Evolutionary conservation across 2,888 invertebrate genomes (phyloP), one percentile per base, ranked within the genome.

Genomic region (Neelides folsomi): DNA sequence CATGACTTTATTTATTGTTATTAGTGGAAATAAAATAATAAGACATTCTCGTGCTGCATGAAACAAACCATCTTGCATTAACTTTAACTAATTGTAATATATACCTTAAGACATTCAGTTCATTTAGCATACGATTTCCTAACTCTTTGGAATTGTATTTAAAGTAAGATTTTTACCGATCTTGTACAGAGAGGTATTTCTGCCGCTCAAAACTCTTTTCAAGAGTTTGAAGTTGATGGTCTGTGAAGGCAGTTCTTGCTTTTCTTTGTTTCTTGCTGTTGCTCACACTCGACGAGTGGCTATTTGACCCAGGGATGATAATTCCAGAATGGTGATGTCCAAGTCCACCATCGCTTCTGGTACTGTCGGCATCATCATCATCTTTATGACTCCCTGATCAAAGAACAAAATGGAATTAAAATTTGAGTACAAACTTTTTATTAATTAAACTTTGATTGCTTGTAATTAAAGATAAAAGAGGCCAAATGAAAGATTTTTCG

Each of bases 241-340:
- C 98, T 41, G 97, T 97, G 77, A 99, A 98, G 41, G 98, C 98
- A 19, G 95, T 95, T 56, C 95, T 76, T 42, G 95, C 95, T 74
- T 95, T 95, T 59, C 95, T 76, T 68, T 94, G 93, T 72, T 95
- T 95, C 77, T 94, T 94, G 27, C 27, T 27, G 7, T 27, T 27
- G 67, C 81, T 82, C 63, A 55, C 43, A 42, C 49, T 55, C 12
- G 54, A 56, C 43, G 56, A 58, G 51, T 62, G 59, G 51, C 57
- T 61, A 49, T 58, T 59, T 27, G 59, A 58, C 13, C 59, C 59
- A 35, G 59, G 58, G 41, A 62, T 54, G 41, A 61, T 48, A 49
- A 58, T 58, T 38, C 57, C 57, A 9, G 59, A 55, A 20, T 55
- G 57, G 49, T 55, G 55, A 51, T 59, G 58, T 36, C 57, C 55